Conservation (phyloP, 2,113 vertebrate genomes). For the Nyctibius bracteatus region DNA sequence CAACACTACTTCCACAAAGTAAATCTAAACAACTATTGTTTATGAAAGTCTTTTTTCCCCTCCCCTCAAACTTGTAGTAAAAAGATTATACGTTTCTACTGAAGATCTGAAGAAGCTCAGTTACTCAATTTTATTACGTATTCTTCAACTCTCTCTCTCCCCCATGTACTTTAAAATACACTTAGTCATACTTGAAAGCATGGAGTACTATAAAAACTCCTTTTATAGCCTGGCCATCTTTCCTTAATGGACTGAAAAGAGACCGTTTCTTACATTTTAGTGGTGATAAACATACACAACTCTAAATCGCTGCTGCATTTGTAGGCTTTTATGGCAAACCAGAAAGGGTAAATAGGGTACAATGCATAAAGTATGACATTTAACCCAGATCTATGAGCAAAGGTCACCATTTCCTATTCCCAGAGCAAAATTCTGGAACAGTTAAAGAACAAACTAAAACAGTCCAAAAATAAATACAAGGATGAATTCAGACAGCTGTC, state of each 20-base stretch:
- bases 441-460: not conserved
- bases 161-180: not conserved
- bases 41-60: not conserved
- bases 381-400: not conserved
- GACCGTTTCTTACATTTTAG: not conserved
- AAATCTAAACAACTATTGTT: not conserved
- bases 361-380: not conserved
- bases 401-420: not conserved
- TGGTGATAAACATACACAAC: not conserved
- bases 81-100: accelerated
- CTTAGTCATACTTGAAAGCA: not conserved
- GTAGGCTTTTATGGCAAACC: not conserved
- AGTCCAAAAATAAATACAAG: not conserved
- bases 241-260: not conserved
- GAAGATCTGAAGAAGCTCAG: not conserved
- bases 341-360: not conserved
- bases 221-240: not conserved
- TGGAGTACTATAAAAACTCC: not conserved
- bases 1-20: not conserved
- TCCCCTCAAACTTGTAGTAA: not conserved
- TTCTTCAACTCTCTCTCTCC: not conserved
- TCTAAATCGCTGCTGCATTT: not conserved
- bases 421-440: not conserved
- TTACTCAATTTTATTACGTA: not conserved
- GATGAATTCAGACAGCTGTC: not conserved